A percentile compares a stretch with the other conserved stretches of the same genome.
Evolutionary conservation across 2,888 invertebrate genomes (phyloP).

Genomic region (Acanthosepion lycidas): DNA sequence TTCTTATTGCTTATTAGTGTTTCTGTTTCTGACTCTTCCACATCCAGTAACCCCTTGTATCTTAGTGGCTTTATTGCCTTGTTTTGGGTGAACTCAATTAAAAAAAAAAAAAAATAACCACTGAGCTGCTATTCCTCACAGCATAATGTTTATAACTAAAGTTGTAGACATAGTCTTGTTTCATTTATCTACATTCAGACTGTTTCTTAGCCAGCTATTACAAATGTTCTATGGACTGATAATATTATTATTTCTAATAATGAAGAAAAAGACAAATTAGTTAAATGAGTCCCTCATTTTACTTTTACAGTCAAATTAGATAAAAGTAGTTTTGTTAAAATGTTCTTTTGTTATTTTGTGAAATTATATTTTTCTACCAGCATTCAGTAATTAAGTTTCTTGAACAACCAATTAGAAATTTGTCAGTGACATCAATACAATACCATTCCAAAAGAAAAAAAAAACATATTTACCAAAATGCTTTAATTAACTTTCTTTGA

Average conservation of each 20-base stretch:
- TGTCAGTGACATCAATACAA: not conserved
- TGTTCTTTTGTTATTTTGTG: not conserved
- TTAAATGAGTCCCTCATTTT: not conserved
- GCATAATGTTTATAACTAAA: too few species aligned
- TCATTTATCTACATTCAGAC: too few species aligned
- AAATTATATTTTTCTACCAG: not conserved
- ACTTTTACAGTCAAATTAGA: not conserved
- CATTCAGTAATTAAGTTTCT: slow-evolving; percentile 25
- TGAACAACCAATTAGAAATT: slow-evolving; percentile 23
- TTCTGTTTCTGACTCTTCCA: too few species aligned
- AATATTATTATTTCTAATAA: not conserved
- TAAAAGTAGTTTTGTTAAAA: not conserved
- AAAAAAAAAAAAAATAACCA: too few species aligned
- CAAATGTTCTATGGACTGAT: not conserved
- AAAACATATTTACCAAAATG: too few species aligned
- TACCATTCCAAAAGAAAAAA: not conserved
- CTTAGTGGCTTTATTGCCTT: too few species aligned
- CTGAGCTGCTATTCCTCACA: too few species aligned
- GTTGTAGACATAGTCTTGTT: too few species aligned
- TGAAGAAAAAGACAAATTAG: not conserved
- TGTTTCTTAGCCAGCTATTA: not conserved
- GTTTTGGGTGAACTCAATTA: too few species aligned
- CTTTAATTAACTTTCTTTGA: not conserved
- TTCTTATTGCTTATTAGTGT: too few species aligned
- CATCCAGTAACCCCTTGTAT: too few species aligned